These are phyloP conservation scores for Sitophilus oryzae DNA, from an alignment of 1,140 invertebrate genomes.

Conservation along the genomic window DNA sequence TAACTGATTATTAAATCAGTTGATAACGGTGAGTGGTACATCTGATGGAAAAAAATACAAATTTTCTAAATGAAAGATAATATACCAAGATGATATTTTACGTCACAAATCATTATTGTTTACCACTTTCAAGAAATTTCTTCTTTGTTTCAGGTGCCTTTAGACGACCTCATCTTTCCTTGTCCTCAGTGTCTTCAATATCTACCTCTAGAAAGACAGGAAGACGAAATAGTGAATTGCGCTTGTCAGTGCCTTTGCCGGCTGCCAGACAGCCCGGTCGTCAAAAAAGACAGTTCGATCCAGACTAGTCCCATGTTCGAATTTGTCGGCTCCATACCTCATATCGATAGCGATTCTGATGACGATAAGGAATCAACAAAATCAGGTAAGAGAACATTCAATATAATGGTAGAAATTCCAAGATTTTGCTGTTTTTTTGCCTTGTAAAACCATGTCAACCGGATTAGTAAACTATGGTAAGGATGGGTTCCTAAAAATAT, in stretches of 20 bases:
- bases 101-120: no score
- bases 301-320: conserved; percentile 55
- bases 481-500: no score
- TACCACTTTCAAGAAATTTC: not conserved
- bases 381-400: conserved; percentile 37
- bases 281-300: conserved; percentile 42
- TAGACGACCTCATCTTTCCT: conserved; percentile 59
- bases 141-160: conserved; percentile 43
- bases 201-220: conserved; percentile 39
- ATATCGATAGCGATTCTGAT: conserved; percentile 67
- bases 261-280: conserved; percentile 26
- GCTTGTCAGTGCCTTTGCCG: conserved; percentile 41
- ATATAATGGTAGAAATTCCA: no score
- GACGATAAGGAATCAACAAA: conserved; percentile 50
- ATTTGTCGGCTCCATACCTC: conserved; percentile 60
- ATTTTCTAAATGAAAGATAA: conserved; percentile 1
- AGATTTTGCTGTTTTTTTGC: no score
- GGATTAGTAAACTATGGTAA: no score
- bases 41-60: no score
- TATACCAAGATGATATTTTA: not conserved
- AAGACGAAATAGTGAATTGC: conserved; percentile 33
- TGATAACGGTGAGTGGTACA: no score
- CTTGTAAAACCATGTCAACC: no score
- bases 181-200: conserved; percentile 51
- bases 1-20: no score